Conservation (phyloP, 2,113 vertebrate species). For the Odocoileus hemionus region DNA sequence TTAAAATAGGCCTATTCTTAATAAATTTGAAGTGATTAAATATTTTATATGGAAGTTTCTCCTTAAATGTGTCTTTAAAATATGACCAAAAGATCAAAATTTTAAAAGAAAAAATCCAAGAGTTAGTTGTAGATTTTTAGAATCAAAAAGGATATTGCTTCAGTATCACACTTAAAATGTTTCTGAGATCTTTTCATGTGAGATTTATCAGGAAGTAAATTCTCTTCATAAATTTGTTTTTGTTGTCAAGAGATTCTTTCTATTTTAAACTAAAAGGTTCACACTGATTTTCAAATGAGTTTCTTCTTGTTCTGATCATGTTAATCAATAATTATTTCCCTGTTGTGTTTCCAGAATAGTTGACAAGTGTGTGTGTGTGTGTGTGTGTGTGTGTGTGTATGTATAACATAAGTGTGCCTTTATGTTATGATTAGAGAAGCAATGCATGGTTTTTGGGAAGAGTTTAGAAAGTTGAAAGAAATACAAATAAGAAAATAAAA, state of each 20-base stretch:
- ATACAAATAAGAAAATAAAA: background rate
- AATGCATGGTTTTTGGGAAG: background rate
- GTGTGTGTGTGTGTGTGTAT: background rate
- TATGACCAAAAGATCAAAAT: background rate
- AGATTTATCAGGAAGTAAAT: background rate
- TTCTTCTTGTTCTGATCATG: background rate
- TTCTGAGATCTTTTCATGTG: background rate
- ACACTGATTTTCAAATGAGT: background rate
- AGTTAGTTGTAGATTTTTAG: background rate
- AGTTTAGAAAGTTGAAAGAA: background rate
- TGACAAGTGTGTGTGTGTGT: background rate
- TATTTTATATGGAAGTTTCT: background rate
- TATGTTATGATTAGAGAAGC: slow-evolving; percentile 7
- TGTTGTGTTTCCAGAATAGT: background rate
- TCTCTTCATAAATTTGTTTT: background rate
- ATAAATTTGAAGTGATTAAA: background rate
- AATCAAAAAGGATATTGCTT: background rate
- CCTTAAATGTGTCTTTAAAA: background rate
- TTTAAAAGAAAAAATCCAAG: background rate
- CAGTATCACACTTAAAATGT: background rate
- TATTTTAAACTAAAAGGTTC: slow-evolving; percentile 9
- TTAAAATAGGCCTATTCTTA: background rate
- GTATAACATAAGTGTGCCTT: background rate
- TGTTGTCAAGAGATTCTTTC: background rate
- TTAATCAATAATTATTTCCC: background rate